Conservation (phyloP, 2,797 vertebrate species). For the Neoniphon sammara region DNA sequence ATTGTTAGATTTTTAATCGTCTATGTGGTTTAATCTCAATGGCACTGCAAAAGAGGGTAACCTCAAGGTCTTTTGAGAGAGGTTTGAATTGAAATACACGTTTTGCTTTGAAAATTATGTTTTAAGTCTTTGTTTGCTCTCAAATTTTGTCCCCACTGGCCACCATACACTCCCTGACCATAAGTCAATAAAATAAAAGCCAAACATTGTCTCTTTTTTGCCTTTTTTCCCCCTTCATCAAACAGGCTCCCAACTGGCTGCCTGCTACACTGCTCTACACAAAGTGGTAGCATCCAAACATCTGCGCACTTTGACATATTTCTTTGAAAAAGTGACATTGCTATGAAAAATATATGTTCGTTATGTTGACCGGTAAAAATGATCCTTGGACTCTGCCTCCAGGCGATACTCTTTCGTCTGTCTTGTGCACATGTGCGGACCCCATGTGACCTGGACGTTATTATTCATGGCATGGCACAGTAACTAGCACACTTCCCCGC, state of each 20-base stretch:
- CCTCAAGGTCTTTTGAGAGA: too few relatives aligned
- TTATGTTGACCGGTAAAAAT: neutral
- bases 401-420: conserved; percentile 37
- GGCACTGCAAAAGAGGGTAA: too few relatives aligned
- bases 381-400: neutral
- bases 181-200: conserved; percentile 37
- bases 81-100: too few relatives aligned
- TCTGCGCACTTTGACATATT: neutral
- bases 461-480: conserved; percentile 47
- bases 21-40: too few relatives aligned
- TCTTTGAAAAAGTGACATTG: neutral
- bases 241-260: too few relatives aligned
- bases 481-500: conserved; percentile 59
- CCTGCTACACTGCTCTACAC: too few relatives aligned
- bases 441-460: conserved; percentile 60
- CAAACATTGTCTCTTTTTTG: conserved; percentile 14
- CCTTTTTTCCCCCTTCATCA: too few relatives aligned
- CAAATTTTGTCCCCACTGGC: conserved; percentile 27
- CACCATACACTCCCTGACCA: conserved; percentile 11
- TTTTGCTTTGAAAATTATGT: too few relatives aligned
- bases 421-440: conserved; percentile 35
- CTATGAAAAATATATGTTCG: neutral
- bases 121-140: neutral
- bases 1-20: too few relatives aligned
- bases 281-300: too few relatives aligned